Conservation (phyloP, 2,888 invertebrate genomes). For the Eristalis tenax region DNA sequence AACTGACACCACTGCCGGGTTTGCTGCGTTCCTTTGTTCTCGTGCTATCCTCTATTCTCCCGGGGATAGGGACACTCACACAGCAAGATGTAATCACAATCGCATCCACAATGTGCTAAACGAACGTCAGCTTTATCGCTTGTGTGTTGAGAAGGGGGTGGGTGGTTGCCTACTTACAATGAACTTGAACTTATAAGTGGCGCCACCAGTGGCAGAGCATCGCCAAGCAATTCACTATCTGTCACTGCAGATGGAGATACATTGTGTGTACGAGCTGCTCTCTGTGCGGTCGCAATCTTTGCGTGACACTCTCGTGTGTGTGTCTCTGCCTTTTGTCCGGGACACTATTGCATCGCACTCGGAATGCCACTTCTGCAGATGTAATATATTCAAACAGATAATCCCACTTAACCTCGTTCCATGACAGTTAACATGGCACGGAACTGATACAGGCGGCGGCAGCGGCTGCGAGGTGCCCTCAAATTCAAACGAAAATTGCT, state of each 20-base stretch:
- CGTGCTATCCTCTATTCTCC: neutral
- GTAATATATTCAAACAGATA: slow-evolving; percentile 55
- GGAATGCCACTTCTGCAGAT: slow-evolving; percentile 35
- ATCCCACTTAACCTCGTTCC: slow-evolving; percentile 49
- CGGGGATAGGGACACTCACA: neutral
- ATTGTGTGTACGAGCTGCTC: neutral
- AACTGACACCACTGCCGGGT: neutral
- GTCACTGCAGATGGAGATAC: slow-evolving; percentile 3
- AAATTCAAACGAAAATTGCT: neutral
- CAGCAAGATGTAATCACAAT: neutral
- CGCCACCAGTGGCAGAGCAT: slow-evolving; percentile 25
- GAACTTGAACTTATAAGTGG: slow-evolving; percentile 48
- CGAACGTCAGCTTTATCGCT: neutral
- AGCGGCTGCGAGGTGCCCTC: slow-evolving; percentile 12
- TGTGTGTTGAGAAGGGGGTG: neutral
- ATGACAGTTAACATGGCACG: slow-evolving; percentile 6
- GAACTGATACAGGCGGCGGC: neutral
- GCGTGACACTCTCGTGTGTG: slow-evolving; percentile 13
- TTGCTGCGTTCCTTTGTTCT: neutral
- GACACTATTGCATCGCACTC: slow-evolving; percentile 19
- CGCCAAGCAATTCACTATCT: neutral
- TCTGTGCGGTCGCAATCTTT: neutral
- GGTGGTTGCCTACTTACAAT: slow-evolving; percentile 5
- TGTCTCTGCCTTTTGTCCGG: slow-evolving; percentile 13
- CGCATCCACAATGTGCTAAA: neutral